These are phyloP conservation scores for Cossypha polioptera DNA, from an alignment of 2,797 vertebrate genomes.

Conservation along the genomic window DNA sequence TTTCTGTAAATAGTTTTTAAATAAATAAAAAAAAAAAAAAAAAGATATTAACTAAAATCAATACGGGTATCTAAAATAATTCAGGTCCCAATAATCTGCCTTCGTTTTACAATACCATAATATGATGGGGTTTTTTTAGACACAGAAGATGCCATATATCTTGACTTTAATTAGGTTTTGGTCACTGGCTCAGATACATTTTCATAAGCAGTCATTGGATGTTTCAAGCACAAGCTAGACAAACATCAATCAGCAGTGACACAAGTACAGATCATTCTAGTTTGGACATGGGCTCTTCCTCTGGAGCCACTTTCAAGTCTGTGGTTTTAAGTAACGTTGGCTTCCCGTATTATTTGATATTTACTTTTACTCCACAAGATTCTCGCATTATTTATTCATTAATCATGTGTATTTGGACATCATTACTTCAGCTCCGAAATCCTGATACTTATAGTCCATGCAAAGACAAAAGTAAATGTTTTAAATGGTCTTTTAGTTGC, in stretches of 20 bases:
- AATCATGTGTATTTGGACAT: background rate
- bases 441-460: background rate
- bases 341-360: background rate
- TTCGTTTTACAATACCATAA: background rate
- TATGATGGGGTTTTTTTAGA: rapidly evolving
- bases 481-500: background rate
- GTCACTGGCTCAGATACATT: background rate
- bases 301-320: background rate
- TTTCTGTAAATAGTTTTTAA: background rate
- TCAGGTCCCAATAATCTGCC: background rate
- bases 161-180: background rate
- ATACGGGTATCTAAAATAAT: background rate
- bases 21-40: background rate
- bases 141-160: background rate
- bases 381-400: background rate
- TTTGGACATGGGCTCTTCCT: background rate
- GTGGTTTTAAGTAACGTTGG: background rate
- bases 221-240: background rate
- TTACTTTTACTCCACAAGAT: background rate
- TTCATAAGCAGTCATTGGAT: background rate
- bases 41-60: background rate
- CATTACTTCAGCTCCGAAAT: background rate
- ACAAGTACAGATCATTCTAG: background rate
- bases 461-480: background rate
- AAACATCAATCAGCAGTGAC: background rate